Conservation (phyloP, 2,888 invertebrate genomes). For the Ectobius pallidus region DNA sequence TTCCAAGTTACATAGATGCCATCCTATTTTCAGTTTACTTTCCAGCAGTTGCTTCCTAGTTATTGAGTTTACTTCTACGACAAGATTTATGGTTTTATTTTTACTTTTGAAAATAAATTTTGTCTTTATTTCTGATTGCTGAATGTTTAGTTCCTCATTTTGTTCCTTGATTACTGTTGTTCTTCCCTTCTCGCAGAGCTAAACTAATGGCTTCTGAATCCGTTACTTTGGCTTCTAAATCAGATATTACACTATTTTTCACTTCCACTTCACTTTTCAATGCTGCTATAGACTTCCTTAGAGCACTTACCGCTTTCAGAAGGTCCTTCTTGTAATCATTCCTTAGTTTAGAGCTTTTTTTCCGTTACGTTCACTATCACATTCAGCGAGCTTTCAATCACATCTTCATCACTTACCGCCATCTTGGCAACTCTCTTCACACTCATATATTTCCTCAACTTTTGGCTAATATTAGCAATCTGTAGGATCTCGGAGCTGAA, state of each 20-base stretch:
- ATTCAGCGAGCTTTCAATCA: neutral
- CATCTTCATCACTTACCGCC: neutral
- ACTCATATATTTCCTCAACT: too few species aligned
- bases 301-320: neutral
- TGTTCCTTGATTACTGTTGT: neutral
- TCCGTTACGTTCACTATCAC: neutral
- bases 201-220: neutral
- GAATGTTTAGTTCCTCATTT: neutral
- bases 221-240: neutral
- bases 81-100: neutral
- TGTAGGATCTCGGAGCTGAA: too few species aligned
- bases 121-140: neutral
- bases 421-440: too few species aligned
- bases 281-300: neutral
- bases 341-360: neutral
- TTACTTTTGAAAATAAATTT: neutral
- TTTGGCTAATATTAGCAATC: too few species aligned
- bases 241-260: neutral
- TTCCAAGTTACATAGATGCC: neutral
- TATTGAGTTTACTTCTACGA: neutral
- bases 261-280: neutral
- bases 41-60: neutral
- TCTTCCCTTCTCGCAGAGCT: neutral
- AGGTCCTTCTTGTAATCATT: too few species aligned
- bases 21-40: neutral